A percentile compares a stretch with the other conserved stretches of the same genome.
Evolutionary conservation across 2,797 vertebrate genomes (phyloP).

Genomic region (Epinephelus awoara): DNA sequence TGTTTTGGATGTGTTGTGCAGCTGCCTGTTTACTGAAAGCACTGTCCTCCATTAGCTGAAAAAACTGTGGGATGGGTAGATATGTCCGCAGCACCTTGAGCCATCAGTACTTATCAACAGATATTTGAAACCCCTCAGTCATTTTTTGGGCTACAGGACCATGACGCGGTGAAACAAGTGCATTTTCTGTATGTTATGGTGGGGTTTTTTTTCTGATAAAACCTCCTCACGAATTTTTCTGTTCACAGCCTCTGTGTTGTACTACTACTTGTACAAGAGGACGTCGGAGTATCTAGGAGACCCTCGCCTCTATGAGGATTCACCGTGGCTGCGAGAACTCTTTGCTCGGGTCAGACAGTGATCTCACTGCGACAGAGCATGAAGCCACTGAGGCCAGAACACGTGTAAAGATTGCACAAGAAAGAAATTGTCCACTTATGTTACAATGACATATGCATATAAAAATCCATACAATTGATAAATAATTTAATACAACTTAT

Average conservation of each 20-base stretch:
- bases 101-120: too few species aligned
- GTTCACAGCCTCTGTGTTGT: constrained; percentile 89
- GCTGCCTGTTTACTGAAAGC: constrained; percentile 1
- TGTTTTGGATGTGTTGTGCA: not conserved
- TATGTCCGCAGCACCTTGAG: too few species aligned
- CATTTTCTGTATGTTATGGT: not conserved
- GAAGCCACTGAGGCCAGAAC: constrained; percentile 5
- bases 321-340: constrained; percentile 91
- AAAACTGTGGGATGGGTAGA: too few species aligned
- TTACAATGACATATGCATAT: too few species aligned
- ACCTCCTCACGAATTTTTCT: not conserved
- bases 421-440: too few species aligned
- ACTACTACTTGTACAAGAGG: constrained; percentile 96
- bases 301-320: constrained; percentile 94
- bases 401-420: not conserved
- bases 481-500: too few species aligned
- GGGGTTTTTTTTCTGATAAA: not conserved
- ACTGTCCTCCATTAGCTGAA: not conserved
- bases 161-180: too few species aligned
- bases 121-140: too few species aligned
- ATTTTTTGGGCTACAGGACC: too few species aligned
- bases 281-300: constrained; percentile 92
- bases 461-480: too few species aligned
- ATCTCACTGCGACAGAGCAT: constrained; percentile 41
- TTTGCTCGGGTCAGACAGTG: constrained; percentile 88